phyloP scores from a whole-genome alignment of 2,888 invertebrate genomes.

The Phengaris arion region DNA sequence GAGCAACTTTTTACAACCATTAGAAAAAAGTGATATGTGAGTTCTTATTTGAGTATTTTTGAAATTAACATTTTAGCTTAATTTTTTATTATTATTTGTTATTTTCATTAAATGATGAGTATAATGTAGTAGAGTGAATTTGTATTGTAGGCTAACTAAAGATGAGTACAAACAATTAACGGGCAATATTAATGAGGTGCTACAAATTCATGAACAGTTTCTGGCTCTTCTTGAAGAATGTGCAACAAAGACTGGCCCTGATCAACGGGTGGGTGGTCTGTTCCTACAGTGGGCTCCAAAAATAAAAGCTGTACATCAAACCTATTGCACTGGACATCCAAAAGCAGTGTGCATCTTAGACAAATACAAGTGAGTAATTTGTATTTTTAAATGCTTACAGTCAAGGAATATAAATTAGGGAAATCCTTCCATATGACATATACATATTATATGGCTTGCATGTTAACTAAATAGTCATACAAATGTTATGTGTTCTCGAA shows the following conservation, averaged over 20 bases:
- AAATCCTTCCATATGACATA: background rate
- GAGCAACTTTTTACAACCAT: conserved; percentile 91
- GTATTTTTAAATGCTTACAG: background rate
- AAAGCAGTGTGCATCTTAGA: conserved; percentile 95
- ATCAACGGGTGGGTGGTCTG: conserved; percentile 93
- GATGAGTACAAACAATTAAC: conserved; percentile 93
- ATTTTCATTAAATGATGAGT: background rate
- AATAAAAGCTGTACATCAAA: conserved; percentile 90
- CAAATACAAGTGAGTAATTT: conserved; percentile 88
- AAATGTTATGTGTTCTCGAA: background rate
- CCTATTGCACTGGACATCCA: conserved; percentile 96
- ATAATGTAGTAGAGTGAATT: too few relatives aligned
- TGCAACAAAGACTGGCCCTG: conserved; percentile 83
- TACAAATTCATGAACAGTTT: conserved; percentile 91
- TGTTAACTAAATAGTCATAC: background rate
- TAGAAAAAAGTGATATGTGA: conserved; percentile 93
- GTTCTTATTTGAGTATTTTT: conserved; percentile 49
- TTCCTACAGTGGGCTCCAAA: conserved; percentile 91
- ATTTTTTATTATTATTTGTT: conserved; percentile 23
- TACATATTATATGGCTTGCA: too few relatives aligned
- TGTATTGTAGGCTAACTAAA: conserved; percentile 83
- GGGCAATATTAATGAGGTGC: conserved; percentile 93
- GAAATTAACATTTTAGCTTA: background rate
- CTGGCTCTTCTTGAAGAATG: conserved; percentile 89
- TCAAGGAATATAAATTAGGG: background rate